phyloP scores from a whole-genome alignment of 2,113 vertebrate genomes.

The Sprattus sprattus region DNA sequence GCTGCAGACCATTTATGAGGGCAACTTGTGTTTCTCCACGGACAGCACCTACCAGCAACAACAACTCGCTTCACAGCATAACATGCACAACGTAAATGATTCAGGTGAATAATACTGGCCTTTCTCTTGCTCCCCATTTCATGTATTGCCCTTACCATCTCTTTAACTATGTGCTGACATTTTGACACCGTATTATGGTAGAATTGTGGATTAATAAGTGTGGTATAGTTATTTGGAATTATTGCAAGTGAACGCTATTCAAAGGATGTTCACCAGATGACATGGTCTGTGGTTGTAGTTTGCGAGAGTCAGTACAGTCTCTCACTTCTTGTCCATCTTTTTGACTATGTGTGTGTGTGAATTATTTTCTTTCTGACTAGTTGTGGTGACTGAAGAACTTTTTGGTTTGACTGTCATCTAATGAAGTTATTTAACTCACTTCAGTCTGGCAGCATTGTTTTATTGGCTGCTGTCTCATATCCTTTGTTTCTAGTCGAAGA shows the following conservation, averaged over 20 bases:
- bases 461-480: background rate
- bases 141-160: background rate
- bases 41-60: slow-evolving; percentile 87
- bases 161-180: background rate
- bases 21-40: slow-evolving; percentile 96
- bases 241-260: background rate
- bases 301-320: background rate
- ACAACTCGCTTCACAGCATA: slow-evolving; percentile 82
- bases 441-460: background rate
- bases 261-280: background rate
- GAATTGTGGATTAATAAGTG: background rate
- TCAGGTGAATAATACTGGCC: slow-evolving; percentile 81
- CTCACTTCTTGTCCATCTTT: background rate
- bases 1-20: slow-evolving; percentile 99
- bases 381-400: background rate
- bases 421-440: background rate
- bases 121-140: slow-evolving; percentile 24
- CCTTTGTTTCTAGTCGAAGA: background rate
- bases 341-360: background rate
- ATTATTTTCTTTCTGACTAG: background rate
- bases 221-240: background rate
- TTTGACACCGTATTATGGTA: background rate
- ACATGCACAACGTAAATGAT: slow-evolving; percentile 96
- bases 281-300: background rate
- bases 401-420: background rate